These are phyloP conservation scores for Papilio polytes DNA, from an alignment of 1,140 invertebrate genomes.

Conservation along the genomic window DNA sequence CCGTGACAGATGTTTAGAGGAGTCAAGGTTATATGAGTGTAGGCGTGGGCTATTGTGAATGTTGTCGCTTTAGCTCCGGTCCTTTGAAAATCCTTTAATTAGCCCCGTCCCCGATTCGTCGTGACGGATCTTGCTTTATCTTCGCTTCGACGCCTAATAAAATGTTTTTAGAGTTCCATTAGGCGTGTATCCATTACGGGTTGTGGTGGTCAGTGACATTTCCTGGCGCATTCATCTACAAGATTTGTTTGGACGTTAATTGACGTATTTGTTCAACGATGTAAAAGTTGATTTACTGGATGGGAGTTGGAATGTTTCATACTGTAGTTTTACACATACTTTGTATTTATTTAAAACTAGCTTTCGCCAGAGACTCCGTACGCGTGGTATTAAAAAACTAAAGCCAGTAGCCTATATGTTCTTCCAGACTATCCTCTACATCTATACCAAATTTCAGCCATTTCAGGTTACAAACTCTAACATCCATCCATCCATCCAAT, in stretches of 20 bases:
- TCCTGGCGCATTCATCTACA: slow-evolving; percentile 14
- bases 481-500: too few species aligned
- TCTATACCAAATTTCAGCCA: too few species aligned
- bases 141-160: slow-evolving; percentile 24
- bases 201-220: slow-evolving; percentile 27
- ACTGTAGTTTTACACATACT: not conserved
- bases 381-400: too few species aligned
- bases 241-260: slow-evolving; percentile 26
- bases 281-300: slow-evolving; percentile 8
- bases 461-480: too few species aligned
- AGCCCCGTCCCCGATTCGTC: not conserved
- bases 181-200: slow-evolving; percentile 15
- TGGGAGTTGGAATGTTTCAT: not conserved
- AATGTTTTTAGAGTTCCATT: slow-evolving; percentile 33
- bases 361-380: too few species aligned
- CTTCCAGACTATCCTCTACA: too few species aligned
- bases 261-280: not conserved
- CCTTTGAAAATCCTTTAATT: slow-evolving; percentile 31
- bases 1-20: slow-evolving; percentile 14
- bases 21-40: slow-evolving; percentile 34
- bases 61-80: slow-evolving; percentile 15
- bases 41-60: slow-evolving; percentile 18
- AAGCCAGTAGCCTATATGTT: too few species aligned
- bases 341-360: not conserved
- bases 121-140: slow-evolving; percentile 26